phyloP scores from a whole-genome alignment of 2,113 vertebrate genomes.

The Aspidoscelis tigris region DNA sequence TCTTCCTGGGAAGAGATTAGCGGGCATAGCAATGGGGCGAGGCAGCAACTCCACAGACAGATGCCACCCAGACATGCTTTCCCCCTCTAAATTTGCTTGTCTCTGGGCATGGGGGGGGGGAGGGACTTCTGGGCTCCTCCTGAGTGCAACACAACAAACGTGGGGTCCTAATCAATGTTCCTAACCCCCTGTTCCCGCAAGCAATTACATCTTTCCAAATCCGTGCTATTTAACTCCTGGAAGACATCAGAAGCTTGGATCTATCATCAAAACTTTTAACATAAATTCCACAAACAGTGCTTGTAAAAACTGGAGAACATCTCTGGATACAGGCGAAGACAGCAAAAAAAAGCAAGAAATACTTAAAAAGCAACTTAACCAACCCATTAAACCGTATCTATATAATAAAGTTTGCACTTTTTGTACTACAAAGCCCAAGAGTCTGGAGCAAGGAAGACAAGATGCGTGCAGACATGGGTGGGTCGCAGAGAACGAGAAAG shows the following conservation, averaged over 20 bases:
- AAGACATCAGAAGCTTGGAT: too few species aligned
- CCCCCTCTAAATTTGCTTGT: neutral
- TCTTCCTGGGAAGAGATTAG: conserved; percentile 60
- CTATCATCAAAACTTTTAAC: neutral
- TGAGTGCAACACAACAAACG: neutral
- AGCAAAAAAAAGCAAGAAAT: neutral
- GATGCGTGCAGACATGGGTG: neutral
- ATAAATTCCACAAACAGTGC: neutral
- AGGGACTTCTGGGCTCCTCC: neutral
- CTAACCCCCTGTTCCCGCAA: too few species aligned
- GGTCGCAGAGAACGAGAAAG: neutral
- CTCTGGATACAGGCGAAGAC: neutral
- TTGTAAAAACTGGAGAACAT: neutral
- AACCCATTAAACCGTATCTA: neutral
- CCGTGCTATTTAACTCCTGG: neutral
- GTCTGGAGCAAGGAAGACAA: neutral
- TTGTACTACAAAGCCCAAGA: neutral
- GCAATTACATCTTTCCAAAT: too few species aligned
- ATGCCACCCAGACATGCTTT: neutral
- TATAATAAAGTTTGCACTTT: neutral
- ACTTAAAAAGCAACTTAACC: neutral
- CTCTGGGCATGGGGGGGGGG: too few species aligned
- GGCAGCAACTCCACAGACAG: neutral
- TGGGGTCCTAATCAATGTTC: neutral
- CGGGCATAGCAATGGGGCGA: neutral